phyloP scores from a whole-genome alignment of 2,888 invertebrate species.

The Allolobophora icterica region DNA sequence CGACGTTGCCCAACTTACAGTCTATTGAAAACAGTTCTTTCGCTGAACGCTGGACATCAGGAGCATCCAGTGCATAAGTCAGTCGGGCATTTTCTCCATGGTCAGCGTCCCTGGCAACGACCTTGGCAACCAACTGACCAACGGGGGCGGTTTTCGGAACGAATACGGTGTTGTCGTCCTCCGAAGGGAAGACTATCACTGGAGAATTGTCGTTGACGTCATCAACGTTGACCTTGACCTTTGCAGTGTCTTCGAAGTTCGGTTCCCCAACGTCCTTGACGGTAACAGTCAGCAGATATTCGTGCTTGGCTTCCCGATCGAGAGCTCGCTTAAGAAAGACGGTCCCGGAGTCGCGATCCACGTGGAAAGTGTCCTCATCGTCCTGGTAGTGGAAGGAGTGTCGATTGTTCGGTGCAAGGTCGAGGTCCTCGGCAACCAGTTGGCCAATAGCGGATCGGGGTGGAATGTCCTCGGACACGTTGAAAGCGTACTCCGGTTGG shows the following conservation, averaged over 20 bases:
- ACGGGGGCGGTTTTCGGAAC: constrained; percentile 48
- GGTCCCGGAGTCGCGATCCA: constrained; percentile 53
- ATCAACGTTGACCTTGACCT: constrained; percentile 50
- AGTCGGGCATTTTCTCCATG: constrained; percentile 52
- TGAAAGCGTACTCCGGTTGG: constrained; percentile 41
- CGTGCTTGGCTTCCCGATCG: constrained; percentile 69
- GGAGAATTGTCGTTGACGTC: constrained; percentile 59
- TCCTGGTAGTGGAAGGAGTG: constrained; percentile 42
- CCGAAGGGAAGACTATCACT: constrained; percentile 52
- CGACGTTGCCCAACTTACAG: constrained; percentile 63
- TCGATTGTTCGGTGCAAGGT: constrained; percentile 38
- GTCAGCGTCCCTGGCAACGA: constrained; percentile 54
- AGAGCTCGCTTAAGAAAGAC: constrained; percentile 76
- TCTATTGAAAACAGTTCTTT: constrained; percentile 64
- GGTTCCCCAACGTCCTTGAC: constrained; percentile 44
- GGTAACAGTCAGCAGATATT: constrained; percentile 37
- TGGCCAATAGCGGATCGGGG: constrained; percentile 41
- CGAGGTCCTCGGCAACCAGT: constrained; percentile 43
- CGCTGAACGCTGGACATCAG: constrained; percentile 58
- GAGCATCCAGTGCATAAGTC: constrained; percentile 50
- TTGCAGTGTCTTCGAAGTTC: constrained; percentile 46
- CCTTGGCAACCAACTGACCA: constrained; percentile 51
- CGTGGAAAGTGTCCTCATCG: constrained; percentile 57
- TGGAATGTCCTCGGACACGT: constrained; percentile 43
- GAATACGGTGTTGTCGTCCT: constrained; percentile 50